Percentiles rank a stretch among this genome's conserved stretches.
Evolutionary conservation across 2,797 vertebrate genomes (phyloP).

Genomic region (Ambastaia sidthimunki): DNA sequence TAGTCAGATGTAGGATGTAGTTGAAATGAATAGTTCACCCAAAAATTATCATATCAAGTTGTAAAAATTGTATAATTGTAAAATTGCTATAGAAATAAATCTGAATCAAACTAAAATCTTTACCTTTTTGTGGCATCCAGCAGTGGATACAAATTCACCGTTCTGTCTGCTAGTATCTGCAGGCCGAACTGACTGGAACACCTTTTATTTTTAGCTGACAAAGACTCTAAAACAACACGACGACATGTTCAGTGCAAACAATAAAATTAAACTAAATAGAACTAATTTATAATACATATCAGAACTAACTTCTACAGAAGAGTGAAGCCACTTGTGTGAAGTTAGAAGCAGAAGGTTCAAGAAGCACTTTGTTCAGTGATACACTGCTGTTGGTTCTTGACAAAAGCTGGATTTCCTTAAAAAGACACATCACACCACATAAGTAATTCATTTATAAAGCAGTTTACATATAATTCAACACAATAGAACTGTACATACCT

Average conservation of each 20-base stretch:
- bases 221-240: slow-evolving; percentile 71
- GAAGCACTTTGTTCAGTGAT: slow-evolving; percentile 83
- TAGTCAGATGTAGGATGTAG: too few relatives aligned
- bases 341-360: slow-evolving; percentile 86
- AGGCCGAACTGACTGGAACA: slow-evolving; percentile 74
- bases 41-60: too few relatives aligned
- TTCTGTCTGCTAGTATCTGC: slow-evolving; percentile 71
- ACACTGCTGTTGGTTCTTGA: slow-evolving; percentile 81
- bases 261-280: neutral
- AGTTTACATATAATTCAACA: neutral
- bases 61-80: too few relatives aligned
- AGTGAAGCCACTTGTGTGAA: slow-evolving; percentile 90
- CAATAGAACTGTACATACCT: slow-evolving; percentile 79
- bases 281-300: neutral
- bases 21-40: too few relatives aligned
- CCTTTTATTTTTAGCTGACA: slow-evolving; percentile 72
- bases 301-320: slow-evolving; percentile 85
- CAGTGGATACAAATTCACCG: slow-evolving; percentile 80
- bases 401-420: slow-evolving; percentile 86
- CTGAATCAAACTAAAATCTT: slow-evolving; percentile 21
- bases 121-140: slow-evolving; percentile 82
- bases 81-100: too few relatives aligned
- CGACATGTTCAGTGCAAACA: neutral
- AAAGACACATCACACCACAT: slow-evolving; percentile 17
- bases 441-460: neutral